phyloP scores from a whole-genome alignment of 2,113 vertebrate genomes.

The Tursiops truncatus region DNA sequence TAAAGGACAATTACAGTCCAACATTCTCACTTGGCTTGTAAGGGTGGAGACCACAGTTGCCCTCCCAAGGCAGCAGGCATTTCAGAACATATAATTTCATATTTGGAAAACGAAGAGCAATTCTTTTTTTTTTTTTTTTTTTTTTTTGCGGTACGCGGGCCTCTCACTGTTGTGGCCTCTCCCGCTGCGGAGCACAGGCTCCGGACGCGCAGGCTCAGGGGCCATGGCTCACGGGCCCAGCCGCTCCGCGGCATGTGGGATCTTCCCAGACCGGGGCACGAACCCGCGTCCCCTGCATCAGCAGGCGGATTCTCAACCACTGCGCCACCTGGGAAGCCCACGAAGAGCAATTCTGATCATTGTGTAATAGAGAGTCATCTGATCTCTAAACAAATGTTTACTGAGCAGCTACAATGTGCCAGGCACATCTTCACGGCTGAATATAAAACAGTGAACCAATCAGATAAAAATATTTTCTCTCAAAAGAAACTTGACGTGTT shows the following conservation, averaged over 20 bases:
- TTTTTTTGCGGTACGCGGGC: too few relatives aligned
- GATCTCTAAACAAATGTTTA: background rate
- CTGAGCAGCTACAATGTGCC: background rate
- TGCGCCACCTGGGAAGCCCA: too few relatives aligned
- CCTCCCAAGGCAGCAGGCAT: background rate
- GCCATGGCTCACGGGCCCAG: too few relatives aligned
- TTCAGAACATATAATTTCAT: background rate
- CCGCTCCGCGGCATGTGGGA: too few relatives aligned
- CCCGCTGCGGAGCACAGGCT: too few relatives aligned
- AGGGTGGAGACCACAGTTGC: background rate
- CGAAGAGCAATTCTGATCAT: background rate
- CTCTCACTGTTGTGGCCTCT: too few relatives aligned
- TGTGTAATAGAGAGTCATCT: background rate
- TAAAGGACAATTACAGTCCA: too few relatives aligned
- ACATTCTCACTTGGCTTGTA: background rate
- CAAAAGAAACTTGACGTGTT: background rate
- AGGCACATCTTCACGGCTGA: background rate
- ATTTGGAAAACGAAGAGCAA: background rate
- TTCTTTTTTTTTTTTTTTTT: background rate
- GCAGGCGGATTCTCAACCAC: too few relatives aligned
- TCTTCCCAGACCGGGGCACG: too few relatives aligned
- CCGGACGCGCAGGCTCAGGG: too few relatives aligned
- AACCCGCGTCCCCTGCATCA: too few relatives aligned
- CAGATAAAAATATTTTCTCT: background rate
- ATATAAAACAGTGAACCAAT: background rate